Conservation (phyloP, 2,888 invertebrate species). For the Camponotus fellah region DNA sequence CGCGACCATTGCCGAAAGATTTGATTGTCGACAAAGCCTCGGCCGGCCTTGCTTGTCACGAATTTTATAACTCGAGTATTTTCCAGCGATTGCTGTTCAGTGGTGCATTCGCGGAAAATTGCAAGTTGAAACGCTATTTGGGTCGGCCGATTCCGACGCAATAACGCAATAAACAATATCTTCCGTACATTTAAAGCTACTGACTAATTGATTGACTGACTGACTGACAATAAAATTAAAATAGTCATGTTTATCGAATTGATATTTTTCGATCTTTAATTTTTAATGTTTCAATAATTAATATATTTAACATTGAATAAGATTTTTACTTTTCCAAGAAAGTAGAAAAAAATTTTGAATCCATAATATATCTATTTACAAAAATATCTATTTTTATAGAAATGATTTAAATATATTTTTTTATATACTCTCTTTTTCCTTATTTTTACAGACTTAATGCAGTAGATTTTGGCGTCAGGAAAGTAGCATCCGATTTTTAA, state of each 20-base stretch:
- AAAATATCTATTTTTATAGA: not conserved
- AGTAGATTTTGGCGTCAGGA: not conserved
- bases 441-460: slow-evolving; percentile 9
- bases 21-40: slow-evolving; percentile 59
- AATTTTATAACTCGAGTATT: slow-evolving; percentile 49
- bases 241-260: not conserved
- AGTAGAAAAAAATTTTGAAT: not conserved
- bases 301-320: not conserved
- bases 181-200: slow-evolving; percentile 36
- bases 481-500: not conserved
- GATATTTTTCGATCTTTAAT: not conserved
- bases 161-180: slow-evolving; percentile 29
- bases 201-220: not conserved
- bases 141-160: not conserved
- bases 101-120: slow-evolving; percentile 42
- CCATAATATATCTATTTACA: not conserved
- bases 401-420: not conserved
- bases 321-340: not conserved
- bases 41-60: slow-evolving; percentile 51
- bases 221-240: slow-evolving; percentile 5
- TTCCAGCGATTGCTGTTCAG: slow-evolving; percentile 34
- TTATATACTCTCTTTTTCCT: not conserved
- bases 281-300: not conserved
- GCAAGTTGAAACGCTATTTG: slow-evolving; percentile 29
- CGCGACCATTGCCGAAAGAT: slow-evolving; percentile 64